Percentiles rank a stretch among this genome's conserved stretches.
Conservation (phyloP, 2,888 invertebrate genomes). For the Rhagium mordax region DNA sequence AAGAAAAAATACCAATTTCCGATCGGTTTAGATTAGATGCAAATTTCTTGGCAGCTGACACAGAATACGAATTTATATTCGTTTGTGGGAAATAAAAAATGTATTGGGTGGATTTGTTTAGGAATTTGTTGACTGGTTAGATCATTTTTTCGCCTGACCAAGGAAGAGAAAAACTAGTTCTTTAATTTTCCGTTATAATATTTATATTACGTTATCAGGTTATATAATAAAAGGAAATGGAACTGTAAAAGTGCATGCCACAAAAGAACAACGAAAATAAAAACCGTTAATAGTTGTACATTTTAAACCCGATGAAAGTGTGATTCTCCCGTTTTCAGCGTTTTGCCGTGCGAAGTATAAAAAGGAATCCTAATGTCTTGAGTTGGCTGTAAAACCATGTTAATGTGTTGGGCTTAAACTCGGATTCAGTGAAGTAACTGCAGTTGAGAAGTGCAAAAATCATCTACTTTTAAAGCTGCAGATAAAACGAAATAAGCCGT, state of each 20-base stretch:
- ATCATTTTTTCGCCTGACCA: no score
- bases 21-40: neutral
- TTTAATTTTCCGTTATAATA: no score
- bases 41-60: neutral
- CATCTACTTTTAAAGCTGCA: neutral
- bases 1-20: neutral
- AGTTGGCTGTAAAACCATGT: conserved; percentile 10
- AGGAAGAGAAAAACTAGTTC: no score
- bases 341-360: neutral
- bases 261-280: conserved; percentile 1
- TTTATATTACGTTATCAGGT: no score
- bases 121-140: no score
- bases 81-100: neutral
- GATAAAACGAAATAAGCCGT: neutral
- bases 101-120: no score
- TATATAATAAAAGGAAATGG: no score
- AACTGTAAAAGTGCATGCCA: no score
- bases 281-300: neutral
- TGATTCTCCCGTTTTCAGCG: neutral
- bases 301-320: conserved; percentile 8
- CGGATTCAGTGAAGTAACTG: conserved; percentile 3
- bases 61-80: neutral
- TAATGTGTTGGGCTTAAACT: conserved; percentile 22
- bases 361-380: conserved; percentile 18
- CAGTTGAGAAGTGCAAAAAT: conserved; percentile 14